Evolutionary conservation across 2,888 invertebrate species (phyloP).

Genomic region (Leptopterna dolabrata): DNA sequence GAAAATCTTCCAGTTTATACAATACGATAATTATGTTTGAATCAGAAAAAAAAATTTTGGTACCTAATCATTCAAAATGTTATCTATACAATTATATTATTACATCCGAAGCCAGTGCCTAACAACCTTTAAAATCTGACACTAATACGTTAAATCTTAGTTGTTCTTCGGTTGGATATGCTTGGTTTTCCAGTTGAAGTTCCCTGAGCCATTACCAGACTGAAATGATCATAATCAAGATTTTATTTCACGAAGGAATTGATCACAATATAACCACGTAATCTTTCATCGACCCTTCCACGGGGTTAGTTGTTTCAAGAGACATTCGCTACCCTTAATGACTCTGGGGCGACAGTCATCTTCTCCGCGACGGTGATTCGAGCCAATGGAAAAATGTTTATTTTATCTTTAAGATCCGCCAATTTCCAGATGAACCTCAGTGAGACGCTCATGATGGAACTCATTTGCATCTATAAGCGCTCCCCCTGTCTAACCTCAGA

Average conservation of each 20-base stretch:
- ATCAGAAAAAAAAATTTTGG: too few species aligned
- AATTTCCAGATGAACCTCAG: slow-evolving; percentile 12
- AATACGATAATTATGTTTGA: too few species aligned
- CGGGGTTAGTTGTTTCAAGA: not conserved
- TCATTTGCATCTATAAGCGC: not conserved
- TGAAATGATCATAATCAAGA: too few species aligned
- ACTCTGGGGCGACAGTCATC: not conserved
- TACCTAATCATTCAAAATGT: too few species aligned
- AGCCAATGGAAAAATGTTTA: slow-evolving; percentile 33
- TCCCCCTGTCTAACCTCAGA: not conserved
- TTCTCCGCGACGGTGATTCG: slow-evolving; percentile 16
- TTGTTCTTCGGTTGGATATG: too few species aligned
- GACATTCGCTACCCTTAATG: not conserved
- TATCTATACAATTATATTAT: too few species aligned
- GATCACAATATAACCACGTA: not conserved
- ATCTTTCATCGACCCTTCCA: not conserved
- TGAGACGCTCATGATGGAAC: slow-evolving; percentile 12
- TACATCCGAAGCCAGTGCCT: too few species aligned
- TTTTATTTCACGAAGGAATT: not conserved
- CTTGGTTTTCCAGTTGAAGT: too few species aligned
- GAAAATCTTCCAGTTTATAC: too few species aligned
- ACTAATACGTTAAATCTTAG: too few species aligned
- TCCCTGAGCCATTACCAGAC: too few species aligned
- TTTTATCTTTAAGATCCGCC: slow-evolving; percentile 21
- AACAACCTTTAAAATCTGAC: too few species aligned